phyloP scores from a whole-genome alignment of 2,888 invertebrate species.

The Idaea aversata region DNA sequence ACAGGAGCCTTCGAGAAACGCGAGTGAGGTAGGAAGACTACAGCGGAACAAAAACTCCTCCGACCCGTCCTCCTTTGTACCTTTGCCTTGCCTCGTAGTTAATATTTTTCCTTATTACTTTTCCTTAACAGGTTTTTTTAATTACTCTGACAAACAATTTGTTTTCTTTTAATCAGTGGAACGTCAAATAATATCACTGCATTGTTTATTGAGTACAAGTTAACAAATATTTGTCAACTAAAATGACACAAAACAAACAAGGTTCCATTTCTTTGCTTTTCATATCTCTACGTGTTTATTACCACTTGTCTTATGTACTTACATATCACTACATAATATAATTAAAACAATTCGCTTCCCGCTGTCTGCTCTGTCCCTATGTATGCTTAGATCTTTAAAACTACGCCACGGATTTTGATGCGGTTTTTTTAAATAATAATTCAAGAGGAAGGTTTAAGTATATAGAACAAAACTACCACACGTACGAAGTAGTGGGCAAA shows the following conservation, averaged over 20 bases:
- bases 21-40: too few species aligned
- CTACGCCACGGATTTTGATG: too few species aligned
- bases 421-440: too few species aligned
- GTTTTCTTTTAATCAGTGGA: background rate
- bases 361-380: too few species aligned
- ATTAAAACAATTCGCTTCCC: too few species aligned
- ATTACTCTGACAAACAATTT: background rate
- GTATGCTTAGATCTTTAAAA: too few species aligned
- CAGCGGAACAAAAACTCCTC: too few species aligned
- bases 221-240: background rate
- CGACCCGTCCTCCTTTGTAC: too few species aligned
- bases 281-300: background rate
- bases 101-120: background rate
- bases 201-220: background rate
- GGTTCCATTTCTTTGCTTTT: background rate
- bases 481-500: too few species aligned
- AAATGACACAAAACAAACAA: background rate
- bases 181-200: background rate
- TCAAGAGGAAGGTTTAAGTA: too few species aligned
- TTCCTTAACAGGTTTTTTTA: background rate
- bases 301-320: background rate
- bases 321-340: background rate
- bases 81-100: background rate
- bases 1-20: too few species aligned
- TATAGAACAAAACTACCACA: too few species aligned